These are phyloP conservation scores for Xyrichtys novacula DNA, from an alignment of 2,797 vertebrate species.

Conservation along the genomic window DNA sequence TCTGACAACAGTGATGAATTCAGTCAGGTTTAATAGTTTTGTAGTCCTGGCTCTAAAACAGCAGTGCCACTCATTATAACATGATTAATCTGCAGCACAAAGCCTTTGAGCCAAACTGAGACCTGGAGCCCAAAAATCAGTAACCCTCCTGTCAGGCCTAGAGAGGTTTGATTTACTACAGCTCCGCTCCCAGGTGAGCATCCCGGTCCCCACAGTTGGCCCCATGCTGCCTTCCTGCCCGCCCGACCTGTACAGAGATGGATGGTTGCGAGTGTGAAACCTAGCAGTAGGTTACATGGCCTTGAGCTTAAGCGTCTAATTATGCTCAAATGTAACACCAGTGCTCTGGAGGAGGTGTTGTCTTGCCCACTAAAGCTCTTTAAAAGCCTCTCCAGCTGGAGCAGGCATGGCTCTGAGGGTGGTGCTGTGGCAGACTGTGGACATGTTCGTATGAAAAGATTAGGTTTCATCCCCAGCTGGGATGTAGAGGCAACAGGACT, in stretches of 20 bases:
- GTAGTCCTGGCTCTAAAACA: slow-evolving; percentile 12
- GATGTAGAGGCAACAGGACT: slow-evolving; percentile 62
- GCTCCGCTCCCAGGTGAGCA: slow-evolving; percentile 68
- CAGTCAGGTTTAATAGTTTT: background rate
- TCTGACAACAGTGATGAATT: background rate
- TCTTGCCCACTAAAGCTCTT: slow-evolving; percentile 78
- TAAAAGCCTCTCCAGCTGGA: slow-evolving; percentile 83
- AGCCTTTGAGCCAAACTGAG: slow-evolving; percentile 38
- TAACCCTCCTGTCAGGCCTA: slow-evolving; percentile 51
- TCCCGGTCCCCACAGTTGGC: slow-evolving; percentile 21
- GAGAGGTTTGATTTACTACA: slow-evolving; percentile 67
- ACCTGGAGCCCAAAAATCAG: slow-evolving; percentile 45
- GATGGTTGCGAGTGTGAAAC: slow-evolving; percentile 79
- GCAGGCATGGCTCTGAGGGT: slow-evolving; percentile 71
- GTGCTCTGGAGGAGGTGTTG: slow-evolving; percentile 85
- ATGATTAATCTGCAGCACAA: slow-evolving; percentile 49
- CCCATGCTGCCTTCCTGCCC: slow-evolving; percentile 36
- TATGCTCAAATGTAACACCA: slow-evolving; percentile 82
- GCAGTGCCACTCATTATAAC: background rate
- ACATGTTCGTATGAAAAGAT: slow-evolving; percentile 45
- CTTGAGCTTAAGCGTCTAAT: slow-evolving; percentile 84
- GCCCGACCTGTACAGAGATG: slow-evolving; percentile 66
- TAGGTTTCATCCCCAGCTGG: slow-evolving; percentile 63
- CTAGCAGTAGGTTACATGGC: slow-evolving; percentile 75
- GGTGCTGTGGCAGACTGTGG: slow-evolving; percentile 67